Evolutionary conservation across 2,113 vertebrate species (phyloP), one percentile per base, ranked within the genome.

Genomic region (Martes martes): DNA sequence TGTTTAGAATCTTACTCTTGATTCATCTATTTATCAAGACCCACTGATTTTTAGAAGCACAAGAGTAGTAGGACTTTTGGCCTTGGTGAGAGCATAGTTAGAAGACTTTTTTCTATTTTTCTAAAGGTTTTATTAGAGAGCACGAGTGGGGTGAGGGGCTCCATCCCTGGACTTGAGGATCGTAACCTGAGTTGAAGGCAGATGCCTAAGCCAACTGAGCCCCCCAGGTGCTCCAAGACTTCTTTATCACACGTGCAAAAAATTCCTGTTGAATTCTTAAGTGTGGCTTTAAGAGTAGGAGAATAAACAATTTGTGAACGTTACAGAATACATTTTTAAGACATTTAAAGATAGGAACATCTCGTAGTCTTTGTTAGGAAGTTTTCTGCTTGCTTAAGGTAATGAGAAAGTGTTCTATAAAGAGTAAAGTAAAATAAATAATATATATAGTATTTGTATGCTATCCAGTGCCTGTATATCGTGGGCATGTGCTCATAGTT

Each of bases 331-430:
- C 36, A n/a, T 74, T 76, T 86, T 82, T 65, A 92, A 84, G 15
- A 39, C 36, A 19, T 33, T 85, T 89, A 81, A 87, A 59, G 81
- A 45, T 82, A 33, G 47, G 26, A 50, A 24, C n/a, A 55, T 61
- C 42, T 57, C 9, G 26, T 42, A 42, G 39, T 76, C 61, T 67
- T 45, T 81, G 71, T 15, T 83, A 67, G 31, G 31, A 97, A 83
- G 23, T 79, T 91, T 74, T 95, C 6, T 94, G 45, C 63, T 89
- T 95, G 33, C 16, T 74, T 42, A 79, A 89, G 5, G 21, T 61
- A 79, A 39, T 31, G 1, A n/a, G 23, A 18, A 84, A 78, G 15
- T 81, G 6, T 89, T 52, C 85, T 39, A 8, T 86, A 47, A 81
- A 28, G 15, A 86, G 8, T 36, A 79, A 91, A 95, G 42, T 39